Percentiles rank a stretch among this genome's conserved stretches.
Evolutionary conservation across 2,888 invertebrate species (phyloP).

Genomic region (Drosophila lutescens): DNA sequence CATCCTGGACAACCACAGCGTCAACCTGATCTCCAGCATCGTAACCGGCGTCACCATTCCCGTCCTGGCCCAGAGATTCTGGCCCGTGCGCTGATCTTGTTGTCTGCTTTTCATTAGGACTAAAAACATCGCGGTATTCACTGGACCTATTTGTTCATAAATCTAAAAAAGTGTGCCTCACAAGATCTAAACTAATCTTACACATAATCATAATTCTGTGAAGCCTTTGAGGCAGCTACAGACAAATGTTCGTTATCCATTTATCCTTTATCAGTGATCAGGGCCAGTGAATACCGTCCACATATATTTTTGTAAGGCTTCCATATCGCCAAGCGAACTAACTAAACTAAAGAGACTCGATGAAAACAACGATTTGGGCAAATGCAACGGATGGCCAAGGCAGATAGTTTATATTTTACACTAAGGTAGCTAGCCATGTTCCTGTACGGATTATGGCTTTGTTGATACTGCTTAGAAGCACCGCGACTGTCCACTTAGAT

Average conservation of each 20-base stretch:
- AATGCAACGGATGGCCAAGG: slow-evolving; percentile 7
- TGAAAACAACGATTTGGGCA: slow-evolving; percentile 25
- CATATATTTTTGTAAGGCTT: slow-evolving; percentile 48
- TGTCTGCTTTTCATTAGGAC: not conserved
- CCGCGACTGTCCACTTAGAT: slow-evolving; percentile 17
- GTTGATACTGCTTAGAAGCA: slow-evolving; percentile 2
- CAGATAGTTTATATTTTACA: slow-evolving; percentile 10
- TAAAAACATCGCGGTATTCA: not conserved
- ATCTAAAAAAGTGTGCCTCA: not conserved
- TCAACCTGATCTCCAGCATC: slow-evolving; percentile 93
- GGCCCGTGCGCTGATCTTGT: slow-evolving; percentile 84
- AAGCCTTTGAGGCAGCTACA: not conserved
- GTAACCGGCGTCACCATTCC: slow-evolving; percentile 90
- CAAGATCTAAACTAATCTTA: not conserved
- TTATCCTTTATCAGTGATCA: not conserved
- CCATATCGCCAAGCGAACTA: slow-evolving; percentile 45
- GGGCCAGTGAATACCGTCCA: not conserved
- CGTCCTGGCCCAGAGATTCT: slow-evolving; percentile 86
- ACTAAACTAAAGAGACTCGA: slow-evolving; percentile 45
- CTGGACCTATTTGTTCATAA: not conserved
- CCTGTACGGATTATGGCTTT: not conserved
- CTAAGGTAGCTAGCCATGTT: not conserved
- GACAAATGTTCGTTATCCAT: not conserved
- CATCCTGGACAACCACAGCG: slow-evolving; percentile 93
- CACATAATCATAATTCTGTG: not conserved